A percentile compares a stretch with the other conserved stretches of the same genome.
Conservation (phyloP, 2,888 invertebrate species). For the Coenonympha glycerion region DNA sequence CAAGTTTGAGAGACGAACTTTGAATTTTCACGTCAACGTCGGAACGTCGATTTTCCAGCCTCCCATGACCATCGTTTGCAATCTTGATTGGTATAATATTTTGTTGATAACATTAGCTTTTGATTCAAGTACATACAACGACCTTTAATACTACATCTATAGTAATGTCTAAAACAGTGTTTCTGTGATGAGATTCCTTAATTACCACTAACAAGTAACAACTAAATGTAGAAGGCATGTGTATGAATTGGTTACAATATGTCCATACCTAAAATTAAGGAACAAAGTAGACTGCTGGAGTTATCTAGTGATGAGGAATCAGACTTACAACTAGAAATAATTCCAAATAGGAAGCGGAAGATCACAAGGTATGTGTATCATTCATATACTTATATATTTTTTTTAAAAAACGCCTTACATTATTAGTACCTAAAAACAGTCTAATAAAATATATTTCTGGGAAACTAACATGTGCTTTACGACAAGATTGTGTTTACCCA, state of each 20-base stretch:
- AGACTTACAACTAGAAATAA: constrained; percentile 76
- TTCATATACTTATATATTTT: too few species aligned
- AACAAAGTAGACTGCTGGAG: constrained; percentile 79
- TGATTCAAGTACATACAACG: neutral
- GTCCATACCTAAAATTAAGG: constrained; percentile 69
- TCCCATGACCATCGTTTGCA: too few species aligned
- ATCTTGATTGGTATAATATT: too few species aligned
- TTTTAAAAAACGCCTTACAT: too few species aligned
- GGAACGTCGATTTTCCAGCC: too few species aligned
- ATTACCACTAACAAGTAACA: neutral
- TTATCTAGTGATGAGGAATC: constrained; percentile 78
- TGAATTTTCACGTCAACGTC: too few species aligned
- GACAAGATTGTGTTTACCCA: too few species aligned
- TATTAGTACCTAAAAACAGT: too few species aligned
- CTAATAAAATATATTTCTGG: too few species aligned
- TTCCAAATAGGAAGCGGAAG: constrained; percentile 75
- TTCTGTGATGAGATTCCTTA: neutral
- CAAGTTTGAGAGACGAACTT: too few species aligned
- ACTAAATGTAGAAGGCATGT: constrained; percentile 45
- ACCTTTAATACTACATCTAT: neutral
- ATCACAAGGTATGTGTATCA: constrained; percentile 57
- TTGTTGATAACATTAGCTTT: too few species aligned
- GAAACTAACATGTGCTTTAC: too few species aligned
- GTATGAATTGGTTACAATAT: constrained; percentile 51
- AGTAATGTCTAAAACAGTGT: neutral